phyloP scores from a whole-genome alignment of 2,797 vertebrate species.

The Acrossocheilus fasciatus region DNA sequence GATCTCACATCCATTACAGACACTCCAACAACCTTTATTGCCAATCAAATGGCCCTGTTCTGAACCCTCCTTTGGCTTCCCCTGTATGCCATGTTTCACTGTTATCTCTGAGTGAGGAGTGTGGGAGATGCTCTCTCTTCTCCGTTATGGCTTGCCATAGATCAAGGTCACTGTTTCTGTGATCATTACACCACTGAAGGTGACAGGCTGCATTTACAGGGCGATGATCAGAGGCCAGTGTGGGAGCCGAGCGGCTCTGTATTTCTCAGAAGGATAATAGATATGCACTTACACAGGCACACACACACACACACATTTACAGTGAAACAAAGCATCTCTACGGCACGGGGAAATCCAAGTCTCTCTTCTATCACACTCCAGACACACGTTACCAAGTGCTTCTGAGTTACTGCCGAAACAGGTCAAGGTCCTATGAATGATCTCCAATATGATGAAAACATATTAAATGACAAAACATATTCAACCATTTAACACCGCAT shows the following conservation, averaged over 20 bases:
- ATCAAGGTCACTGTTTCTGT: conserved; percentile 71
- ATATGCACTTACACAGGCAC: conserved; percentile 34
- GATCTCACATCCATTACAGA: conserved; percentile 75
- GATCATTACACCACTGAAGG: conserved; percentile 68
- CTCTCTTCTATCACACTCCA: conserved; percentile 20
- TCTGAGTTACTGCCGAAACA: neutral
- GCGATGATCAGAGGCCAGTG: conserved; percentile 58
- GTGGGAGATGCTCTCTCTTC: conserved; percentile 62
- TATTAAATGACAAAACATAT: neutral
- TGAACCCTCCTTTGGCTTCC: conserved; percentile 73
- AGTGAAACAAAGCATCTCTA: conserved; percentile 50
- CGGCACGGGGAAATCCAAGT: conserved; percentile 18
- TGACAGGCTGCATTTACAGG: conserved; percentile 63
- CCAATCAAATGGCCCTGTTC: conserved; percentile 76
- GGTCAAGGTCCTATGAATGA: conserved; percentile 13
- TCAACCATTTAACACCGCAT: conserved; percentile 7
- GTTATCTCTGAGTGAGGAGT: conserved; percentile 59
- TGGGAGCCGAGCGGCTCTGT: conserved; percentile 43
- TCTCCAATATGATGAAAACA: neutral
- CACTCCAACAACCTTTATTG: conserved; percentile 79
- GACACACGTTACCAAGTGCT: conserved; percentile 2
- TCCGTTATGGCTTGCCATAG: conserved; percentile 66
- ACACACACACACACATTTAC: conserved; percentile 32
- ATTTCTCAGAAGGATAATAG: conserved; percentile 47
- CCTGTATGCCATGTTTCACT: conserved; percentile 63